Base-by-base conservation (phyloP, 2,888 invertebrate species). In the Xestobium rufovillosum region DNA sequence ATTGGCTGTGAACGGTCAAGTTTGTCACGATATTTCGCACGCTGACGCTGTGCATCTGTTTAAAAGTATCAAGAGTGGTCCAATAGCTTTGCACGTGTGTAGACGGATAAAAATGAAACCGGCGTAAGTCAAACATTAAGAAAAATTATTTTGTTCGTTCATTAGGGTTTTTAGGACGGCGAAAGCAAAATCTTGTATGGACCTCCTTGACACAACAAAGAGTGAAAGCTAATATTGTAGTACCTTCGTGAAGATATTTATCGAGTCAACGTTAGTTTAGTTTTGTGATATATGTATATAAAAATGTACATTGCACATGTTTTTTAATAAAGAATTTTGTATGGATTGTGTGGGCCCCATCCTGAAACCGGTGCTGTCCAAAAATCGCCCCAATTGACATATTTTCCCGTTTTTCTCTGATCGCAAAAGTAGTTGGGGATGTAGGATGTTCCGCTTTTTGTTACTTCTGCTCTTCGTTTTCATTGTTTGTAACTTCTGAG, bases 21-120 rank as follows among this genome's bases (percentile, higher is more conserved):
- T 80, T 26, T 80, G 84, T 53, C 80, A 83, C 52, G 83, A 84
- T 53, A 69, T 84, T 47, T 81, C 83, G 1, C 83, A 86, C 58
- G 72, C 80, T 25, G 83, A 87, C 59, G 86, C 85, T 25, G 75
- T 87, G 30, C 75, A 77, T 14, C 70, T 85, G 19, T 85, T 88
- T 67, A 83, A 84, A 57, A 78, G 79, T 40, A 82, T 85, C 38
- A 76, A 82, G 58, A 75, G 70, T 51, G 87, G 87, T 42, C 69
- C 81, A 34, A 75, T 88, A 31, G 80, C 81, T 38, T 69, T 88
- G 35, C 76, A 83, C 52, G 68, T 84, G 31, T 81, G 80, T 55
- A 70, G 83, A 43, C 41, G 54, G 32, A 34, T 42, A 10, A 53
- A 52, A 42, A 41, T 47, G 6, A 51, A 52, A 43, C 31, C 43